A percentile compares a stretch with the other conserved stretches of the same genome.
These are phyloP conservation scores for Arizona elegans DNA, from an alignment of 2,113 vertebrate genomes.

Conservation along the genomic window DNA sequence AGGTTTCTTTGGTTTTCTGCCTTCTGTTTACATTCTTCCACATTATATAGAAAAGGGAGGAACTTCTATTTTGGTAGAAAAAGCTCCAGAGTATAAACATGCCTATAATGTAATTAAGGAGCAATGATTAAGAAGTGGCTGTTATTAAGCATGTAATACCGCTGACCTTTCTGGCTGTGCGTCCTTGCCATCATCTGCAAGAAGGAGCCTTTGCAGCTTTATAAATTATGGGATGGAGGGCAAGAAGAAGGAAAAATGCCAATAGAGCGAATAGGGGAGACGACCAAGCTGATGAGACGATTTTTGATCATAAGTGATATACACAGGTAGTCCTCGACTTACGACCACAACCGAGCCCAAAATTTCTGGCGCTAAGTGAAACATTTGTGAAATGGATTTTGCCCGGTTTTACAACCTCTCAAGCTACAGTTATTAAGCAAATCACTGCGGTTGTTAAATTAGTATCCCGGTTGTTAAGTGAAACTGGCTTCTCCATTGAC, in stretches of 20 bases:
- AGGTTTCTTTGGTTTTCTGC: neutral
- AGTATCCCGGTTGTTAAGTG: too few species aligned
- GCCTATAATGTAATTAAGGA: neutral
- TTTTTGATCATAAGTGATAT: neutral
- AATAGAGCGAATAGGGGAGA: neutral
- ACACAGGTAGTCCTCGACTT: too few species aligned
- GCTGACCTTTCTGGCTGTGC: neutral
- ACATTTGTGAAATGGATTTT: too few species aligned
- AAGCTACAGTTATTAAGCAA: too few species aligned
- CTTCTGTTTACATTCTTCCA: neutral
- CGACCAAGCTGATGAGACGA: neutral
- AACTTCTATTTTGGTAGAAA: neutral
- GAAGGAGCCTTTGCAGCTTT: neutral
- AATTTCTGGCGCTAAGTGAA: too few species aligned
- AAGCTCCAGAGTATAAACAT: neutral
- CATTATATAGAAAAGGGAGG: neutral
- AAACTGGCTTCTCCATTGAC: too few species aligned
- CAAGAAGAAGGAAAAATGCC: neutral
- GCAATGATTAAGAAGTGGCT: neutral
- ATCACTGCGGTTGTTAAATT: too few species aligned
- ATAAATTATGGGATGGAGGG: neutral
- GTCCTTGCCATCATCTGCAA: neutral
- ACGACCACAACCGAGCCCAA: too few species aligned
- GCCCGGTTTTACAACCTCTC: too few species aligned
- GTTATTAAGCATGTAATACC: neutral